Base-by-base conservation (phyloP, 2,797 vertebrate genomes). In the Poliocrania exsul region DNA sequence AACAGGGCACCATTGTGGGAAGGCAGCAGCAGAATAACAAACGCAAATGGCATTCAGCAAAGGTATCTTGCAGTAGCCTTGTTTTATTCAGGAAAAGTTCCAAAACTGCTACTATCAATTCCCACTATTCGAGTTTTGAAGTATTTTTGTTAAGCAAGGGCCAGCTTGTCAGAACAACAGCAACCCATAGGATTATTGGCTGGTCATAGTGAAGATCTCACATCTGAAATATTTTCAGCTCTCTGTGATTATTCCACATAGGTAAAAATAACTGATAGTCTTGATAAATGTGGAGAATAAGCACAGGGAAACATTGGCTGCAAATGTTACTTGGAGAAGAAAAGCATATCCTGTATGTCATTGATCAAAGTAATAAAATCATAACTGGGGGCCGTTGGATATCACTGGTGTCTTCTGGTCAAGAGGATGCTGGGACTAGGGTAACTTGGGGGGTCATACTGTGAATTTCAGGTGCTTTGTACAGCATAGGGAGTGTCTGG, bases 181-280 rank as follows among this genome's bases (percentile, higher is more conserved):
- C 69, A 70, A 54, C 31, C 57, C 25, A 10, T 40, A 72, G 40
- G 47, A 79, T 86, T 96, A 46, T 92, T 93, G 90, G 74, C 84
- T 84, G 37, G 10, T 46, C 6, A 0, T 37, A 73, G 69, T 51
- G 92, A 93, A 81, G 64, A 92, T 80, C 74, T 94, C 67, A 28
- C 47, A 62, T 94, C 38, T 67, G 60, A 89, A 89, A 50, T 94
- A 91, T 90, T 96, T 94, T 86, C 79, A 83, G 61, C 75, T 91
- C 62, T 92, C 53, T 92, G 51, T 92, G 67, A 44, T 89, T 93
- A 58, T 93, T 92, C 60, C 72, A 81, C 35, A 42, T 74, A 92
- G 61, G 86, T 95, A 89, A 74, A 78, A 94, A 78, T 77, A 89
- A 87, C 38, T 74, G 46, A 28, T 8, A 65, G 71, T 61, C 67